Evolutionary conservation across 2,113 vertebrate genomes (phyloP).

Genomic region (Andinoacara biseriatus): DNA sequence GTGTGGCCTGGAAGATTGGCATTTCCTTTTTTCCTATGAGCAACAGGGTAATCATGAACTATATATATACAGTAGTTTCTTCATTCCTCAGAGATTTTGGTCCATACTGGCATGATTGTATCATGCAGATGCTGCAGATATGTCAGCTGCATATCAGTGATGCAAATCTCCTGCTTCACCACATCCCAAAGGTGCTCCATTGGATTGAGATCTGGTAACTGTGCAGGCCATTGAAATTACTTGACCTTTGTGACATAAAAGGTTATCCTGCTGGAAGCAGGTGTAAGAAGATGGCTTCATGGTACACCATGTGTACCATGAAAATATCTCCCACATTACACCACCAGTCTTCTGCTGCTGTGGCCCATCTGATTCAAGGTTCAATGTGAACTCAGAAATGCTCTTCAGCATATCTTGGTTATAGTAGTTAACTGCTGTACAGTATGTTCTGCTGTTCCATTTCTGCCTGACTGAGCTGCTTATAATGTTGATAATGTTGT

Average conservation of each 20-base stretch:
- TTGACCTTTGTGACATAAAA: no score
- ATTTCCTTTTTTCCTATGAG: conserved; percentile 36
- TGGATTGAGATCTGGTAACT: no score
- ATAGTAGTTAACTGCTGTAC: neutral
- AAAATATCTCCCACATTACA: neutral
- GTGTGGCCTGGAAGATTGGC: conserved; percentile 47
- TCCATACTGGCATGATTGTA: no score
- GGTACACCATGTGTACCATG: no score
- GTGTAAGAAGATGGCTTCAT: no score
- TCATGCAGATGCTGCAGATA: no score
- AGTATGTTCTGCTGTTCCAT: neutral
- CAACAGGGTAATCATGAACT: conserved; percentile 37
- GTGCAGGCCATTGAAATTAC: no score
- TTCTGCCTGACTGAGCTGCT: neutral
- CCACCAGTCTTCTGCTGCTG: neutral
- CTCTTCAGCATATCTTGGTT: neutral
- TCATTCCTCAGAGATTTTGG: no score
- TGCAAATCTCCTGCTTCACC: no score
- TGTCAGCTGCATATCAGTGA: no score
- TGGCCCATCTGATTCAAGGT: neutral
- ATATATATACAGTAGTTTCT: neutral
- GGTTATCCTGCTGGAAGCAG: no score
- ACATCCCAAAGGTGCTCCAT: no score
- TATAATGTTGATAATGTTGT: fast-evolving
- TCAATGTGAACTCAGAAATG: neutral